Percentiles rank a stretch among this genome's conserved stretches.
These are phyloP conservation scores for Mormyrus proboscirostris DNA, from an alignment of 2,797 vertebrate species.

Conservation along the genomic window DNA sequence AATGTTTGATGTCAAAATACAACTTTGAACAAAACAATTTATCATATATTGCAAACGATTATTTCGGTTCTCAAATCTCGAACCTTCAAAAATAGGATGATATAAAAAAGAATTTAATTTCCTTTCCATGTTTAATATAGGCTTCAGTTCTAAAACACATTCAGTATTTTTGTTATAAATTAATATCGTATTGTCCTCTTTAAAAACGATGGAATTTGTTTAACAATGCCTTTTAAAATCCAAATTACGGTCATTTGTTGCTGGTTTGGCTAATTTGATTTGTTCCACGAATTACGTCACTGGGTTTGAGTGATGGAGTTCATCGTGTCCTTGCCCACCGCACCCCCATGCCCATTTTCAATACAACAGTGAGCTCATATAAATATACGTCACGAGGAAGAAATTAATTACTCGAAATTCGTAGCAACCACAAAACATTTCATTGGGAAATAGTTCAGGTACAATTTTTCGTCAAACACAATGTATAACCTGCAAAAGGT, in stretches of 20 bases:
- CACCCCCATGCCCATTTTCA: constrained; percentile 25
- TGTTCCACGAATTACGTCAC: constrained; percentile 41
- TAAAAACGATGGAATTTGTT: constrained; percentile 25
- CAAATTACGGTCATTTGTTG: constrained; percentile 37
- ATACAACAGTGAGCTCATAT: constrained; percentile 8
- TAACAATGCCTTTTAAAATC: constrained; percentile 29
- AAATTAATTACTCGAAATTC: constrained; percentile 33
- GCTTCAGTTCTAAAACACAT: constrained; percentile 9
- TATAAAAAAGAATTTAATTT: constrained; percentile 14
- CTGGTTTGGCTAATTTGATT: constrained; percentile 41
- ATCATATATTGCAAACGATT: constrained; percentile 20
- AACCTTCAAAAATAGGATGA: not conserved
- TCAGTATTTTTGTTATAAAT: constrained; percentile 2
- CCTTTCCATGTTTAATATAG: constrained; percentile 22
- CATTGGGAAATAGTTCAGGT: not conserved
- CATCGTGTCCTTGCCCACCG: constrained; percentile 1
- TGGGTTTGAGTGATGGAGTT: constrained; percentile 22
- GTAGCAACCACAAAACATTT: not conserved
- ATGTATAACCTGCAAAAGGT: not conserved
- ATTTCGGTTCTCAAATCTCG: constrained; percentile 13
- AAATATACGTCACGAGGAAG: constrained; percentile 15
- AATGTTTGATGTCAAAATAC: constrained; percentile 15
- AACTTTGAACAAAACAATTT: constrained; percentile 2
- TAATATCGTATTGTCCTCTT: constrained; percentile 25
- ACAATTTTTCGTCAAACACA: not conserved